These are phyloP conservation scores for Perccottus glenii DNA, from an alignment of 2,113 vertebrate species.

Conservation along the genomic window DNA sequence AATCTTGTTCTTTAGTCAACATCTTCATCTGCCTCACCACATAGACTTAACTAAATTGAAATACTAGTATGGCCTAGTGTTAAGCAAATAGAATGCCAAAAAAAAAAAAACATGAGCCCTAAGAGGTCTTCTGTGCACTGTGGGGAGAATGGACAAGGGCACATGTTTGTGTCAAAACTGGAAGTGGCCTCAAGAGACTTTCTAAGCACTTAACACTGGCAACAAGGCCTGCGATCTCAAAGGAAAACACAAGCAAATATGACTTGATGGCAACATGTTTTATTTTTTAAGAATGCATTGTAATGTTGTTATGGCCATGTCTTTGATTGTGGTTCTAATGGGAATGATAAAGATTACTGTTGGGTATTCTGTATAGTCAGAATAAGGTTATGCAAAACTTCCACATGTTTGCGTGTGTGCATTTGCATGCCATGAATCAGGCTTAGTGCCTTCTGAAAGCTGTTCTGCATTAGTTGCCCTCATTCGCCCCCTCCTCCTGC, in stretches of 20 bases:
- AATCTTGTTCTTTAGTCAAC: no score
- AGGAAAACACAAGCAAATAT: not conserved
- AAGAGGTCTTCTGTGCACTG: not conserved
- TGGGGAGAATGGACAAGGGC: not conserved
- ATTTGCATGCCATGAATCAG: conserved; percentile 4
- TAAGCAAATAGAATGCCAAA: not conserved
- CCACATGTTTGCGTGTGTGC: conserved; percentile 11
- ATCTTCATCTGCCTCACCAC: no score
- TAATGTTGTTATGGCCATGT: rapidly evolving
- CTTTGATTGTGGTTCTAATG: conserved; percentile 9
- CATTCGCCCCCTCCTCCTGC: not conserved
- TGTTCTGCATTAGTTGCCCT: conserved; percentile 42
- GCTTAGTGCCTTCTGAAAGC: conserved; percentile 49
- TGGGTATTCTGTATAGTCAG: not conserved
- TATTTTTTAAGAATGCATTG: no score
- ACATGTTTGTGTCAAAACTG: conserved; percentile 2
- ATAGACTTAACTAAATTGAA: no score
- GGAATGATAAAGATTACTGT: conserved; percentile 14
- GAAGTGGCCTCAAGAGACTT: conserved; percentile 18
- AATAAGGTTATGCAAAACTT: conserved; percentile 29
- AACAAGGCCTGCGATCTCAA: conserved; percentile 2
- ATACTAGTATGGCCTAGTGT: no score
- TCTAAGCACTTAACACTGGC: conserved; percentile 28
- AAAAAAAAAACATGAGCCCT: not conserved
- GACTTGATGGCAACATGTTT: no score